These are phyloP conservation scores for Dicroscelio sp. DNA, from an alignment of 2,888 invertebrate genomes.

Conservation along the genomic window DNA sequence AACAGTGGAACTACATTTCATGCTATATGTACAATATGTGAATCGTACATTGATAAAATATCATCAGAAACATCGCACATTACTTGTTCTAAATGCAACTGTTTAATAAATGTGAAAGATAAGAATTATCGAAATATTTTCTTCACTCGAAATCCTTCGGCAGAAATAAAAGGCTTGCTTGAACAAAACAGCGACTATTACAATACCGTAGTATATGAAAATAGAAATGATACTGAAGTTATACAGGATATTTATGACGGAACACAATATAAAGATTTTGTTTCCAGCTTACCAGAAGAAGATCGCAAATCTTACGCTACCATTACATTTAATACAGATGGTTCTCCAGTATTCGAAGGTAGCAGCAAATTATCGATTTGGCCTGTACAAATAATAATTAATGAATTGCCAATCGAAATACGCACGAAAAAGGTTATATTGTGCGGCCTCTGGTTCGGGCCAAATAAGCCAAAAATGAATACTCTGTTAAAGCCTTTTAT, in stretches of 20 bases:
- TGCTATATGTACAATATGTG: not conserved
- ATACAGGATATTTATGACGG: no score
- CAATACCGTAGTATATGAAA: no score
- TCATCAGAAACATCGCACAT: not conserved
- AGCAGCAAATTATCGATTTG: not conserved
- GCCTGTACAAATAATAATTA: conserved; percentile 66
- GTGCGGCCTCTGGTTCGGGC: conserved; percentile 70
- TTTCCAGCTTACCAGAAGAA: no score
- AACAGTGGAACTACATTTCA: not conserved
- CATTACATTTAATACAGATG: no score
- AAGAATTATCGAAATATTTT: not conserved
- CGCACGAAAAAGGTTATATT: conserved; percentile 49
- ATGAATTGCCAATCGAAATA: conserved; percentile 72
- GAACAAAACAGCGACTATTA: not conserved
- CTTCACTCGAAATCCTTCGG: not conserved
- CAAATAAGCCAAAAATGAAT: conserved; percentile 30
- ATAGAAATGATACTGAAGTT: no score
- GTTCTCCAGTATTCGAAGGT: not conserved
- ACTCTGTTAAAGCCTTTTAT: conserved; percentile 57
- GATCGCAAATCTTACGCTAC: no score
- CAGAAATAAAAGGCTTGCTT: conserved; percentile 3
- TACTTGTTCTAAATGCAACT: not conserved
- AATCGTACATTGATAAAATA: not conserved
- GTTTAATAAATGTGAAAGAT: not conserved
- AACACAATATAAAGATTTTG: no score